phyloP scores from a whole-genome alignment of 2,797 vertebrate species.

The Erithacus rubecula region DNA sequence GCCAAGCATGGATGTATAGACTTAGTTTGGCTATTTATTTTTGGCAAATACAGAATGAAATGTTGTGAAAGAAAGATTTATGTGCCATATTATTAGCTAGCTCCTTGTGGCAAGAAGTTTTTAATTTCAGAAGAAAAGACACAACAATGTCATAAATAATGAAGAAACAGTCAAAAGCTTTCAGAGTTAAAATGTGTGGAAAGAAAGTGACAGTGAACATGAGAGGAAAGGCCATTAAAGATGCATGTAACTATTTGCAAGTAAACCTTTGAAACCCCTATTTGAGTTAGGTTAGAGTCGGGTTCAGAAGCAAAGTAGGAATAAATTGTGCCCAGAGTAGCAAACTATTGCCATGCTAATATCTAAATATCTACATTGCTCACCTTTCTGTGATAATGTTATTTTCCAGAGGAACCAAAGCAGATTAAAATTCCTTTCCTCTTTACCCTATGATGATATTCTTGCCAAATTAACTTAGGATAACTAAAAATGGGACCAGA shows the following conservation, averaged over 20 bases:
- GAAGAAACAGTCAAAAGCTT: conserved; percentile 69
- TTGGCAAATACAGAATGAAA: conserved; percentile 44
- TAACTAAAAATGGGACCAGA: neutral
- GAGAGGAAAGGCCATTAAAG: conserved; percentile 56
- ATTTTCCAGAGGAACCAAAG: neutral
- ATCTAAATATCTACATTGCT: neutral
- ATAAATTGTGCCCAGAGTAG: conserved; percentile 1
- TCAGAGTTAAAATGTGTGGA: conserved; percentile 64
- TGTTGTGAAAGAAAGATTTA: conserved; percentile 51
- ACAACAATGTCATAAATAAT: conserved; percentile 72
- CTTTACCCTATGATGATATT: neutral
- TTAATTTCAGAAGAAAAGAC: conserved; percentile 70
- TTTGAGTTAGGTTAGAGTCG: neutral
- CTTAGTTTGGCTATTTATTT: conserved; percentile 35
- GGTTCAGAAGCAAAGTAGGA: neutral
- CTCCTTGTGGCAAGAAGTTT: conserved; percentile 58
- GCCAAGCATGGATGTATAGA: conserved; percentile 6
- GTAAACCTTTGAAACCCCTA: conserved; percentile 52
- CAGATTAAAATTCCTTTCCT: neutral
- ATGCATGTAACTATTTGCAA: conserved; percentile 62
- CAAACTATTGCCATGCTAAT: neutral
- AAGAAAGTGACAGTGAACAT: conserved; percentile 58
- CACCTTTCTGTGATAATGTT: neutral
- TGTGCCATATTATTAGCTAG: conserved; percentile 55
- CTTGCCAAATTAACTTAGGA: neutral